A percentile compares a stretch with the other conserved stretches of the same genome.
phyloP scores from a whole-genome alignment of 2,888 invertebrate genomes.

The Hydroisotoma schaefferi region DNA sequence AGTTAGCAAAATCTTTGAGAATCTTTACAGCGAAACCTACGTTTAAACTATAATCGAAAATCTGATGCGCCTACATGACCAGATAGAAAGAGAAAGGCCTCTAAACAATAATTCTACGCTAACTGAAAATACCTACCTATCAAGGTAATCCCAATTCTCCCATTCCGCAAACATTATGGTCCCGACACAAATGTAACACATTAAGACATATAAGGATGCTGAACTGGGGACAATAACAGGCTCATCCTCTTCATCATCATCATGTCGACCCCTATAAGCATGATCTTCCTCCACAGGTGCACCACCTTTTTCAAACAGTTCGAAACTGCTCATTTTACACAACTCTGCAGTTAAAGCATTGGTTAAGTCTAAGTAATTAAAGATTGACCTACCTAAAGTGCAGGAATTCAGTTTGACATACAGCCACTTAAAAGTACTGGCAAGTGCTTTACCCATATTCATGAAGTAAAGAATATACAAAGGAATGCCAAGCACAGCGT shows the following conservation, averaged over 20 bases:
- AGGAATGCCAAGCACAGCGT: constrained; percentile 83
- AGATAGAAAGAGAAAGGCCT: no score
- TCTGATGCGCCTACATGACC: no score
- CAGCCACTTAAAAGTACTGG: constrained; percentile 74
- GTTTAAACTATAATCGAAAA: no score
- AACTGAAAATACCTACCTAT: no score
- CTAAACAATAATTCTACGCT: no score
- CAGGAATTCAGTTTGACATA: constrained; percentile 74
- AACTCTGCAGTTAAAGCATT: neutral
- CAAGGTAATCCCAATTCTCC: constrained; percentile 69
- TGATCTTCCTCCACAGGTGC: constrained; percentile 18
- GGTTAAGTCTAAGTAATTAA: no score
- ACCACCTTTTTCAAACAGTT: constrained; percentile 1
- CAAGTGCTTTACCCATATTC: constrained; percentile 83
- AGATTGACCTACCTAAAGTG: constrained; percentile 34
- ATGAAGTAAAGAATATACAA: constrained; percentile 81
- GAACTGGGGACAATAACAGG: constrained; percentile 76
- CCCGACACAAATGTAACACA: constrained; percentile 75
- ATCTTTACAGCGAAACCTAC: no score
- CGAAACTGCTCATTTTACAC: no score
- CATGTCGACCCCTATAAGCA: neutral
- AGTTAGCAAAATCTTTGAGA: no score
- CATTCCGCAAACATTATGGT: constrained; percentile 78
- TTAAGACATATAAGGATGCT: constrained; percentile 83
- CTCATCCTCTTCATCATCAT: constrained; percentile 49